Conservation (phyloP, 2,797 vertebrate genomes). For the Dicrostonyx torquatus region DNA sequence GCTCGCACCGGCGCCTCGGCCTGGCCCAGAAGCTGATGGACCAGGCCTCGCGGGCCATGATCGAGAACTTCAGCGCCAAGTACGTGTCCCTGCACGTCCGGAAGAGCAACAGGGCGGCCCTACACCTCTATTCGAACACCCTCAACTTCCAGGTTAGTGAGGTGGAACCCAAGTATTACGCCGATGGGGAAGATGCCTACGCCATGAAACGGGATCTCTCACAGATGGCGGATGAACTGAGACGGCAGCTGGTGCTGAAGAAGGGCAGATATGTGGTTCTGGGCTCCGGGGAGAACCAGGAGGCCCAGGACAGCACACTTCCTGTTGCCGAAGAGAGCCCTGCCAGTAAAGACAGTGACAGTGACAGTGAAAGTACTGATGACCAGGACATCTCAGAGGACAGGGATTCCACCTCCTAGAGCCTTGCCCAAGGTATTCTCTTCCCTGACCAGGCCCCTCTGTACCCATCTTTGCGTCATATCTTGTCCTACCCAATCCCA, state of each 20-base stretch:
- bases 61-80: conserved; percentile 95
- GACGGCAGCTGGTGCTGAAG: conserved; percentile 75
- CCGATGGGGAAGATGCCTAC: conserved; percentile 94
- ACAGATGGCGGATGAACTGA: conserved; percentile 90
- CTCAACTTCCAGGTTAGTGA: conserved; percentile 95
- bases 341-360: neutral
- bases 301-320: neutral
- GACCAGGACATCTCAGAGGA: conserved; percentile 39
- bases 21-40: conserved; percentile 97
- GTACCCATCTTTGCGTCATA: neutral
- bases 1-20: conserved; percentile 93
- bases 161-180: conserved; percentile 96
- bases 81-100: conserved; percentile 96
- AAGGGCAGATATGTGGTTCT: conserved; percentile 77
- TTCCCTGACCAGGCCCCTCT: neutral
- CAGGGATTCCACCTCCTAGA: conserved; percentile 18
- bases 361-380: neutral
- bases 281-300: conserved; percentile 83
- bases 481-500: no score
- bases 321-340: conserved; percentile 69
- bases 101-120: conserved; percentile 94
- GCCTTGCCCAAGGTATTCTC: conserved; percentile 48
- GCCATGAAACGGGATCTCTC: conserved; percentile 95
- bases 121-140: conserved; percentile 93
- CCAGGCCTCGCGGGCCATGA: conserved; percentile 95